Base-by-base conservation (phyloP, 2,113 vertebrate genomes). In the Nibea albiflora region DNA sequence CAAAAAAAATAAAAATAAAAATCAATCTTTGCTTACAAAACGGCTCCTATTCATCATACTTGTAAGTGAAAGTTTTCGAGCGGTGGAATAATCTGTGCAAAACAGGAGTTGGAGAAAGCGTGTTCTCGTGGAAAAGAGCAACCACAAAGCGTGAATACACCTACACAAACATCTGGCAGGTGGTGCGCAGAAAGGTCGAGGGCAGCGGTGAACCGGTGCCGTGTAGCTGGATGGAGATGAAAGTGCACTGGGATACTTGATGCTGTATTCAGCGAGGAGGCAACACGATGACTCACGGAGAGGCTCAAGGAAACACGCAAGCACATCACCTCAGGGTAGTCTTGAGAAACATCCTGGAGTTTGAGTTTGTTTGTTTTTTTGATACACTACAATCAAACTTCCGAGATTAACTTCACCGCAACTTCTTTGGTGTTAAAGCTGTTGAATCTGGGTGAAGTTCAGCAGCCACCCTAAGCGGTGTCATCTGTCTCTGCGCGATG, bases 181-280 rank as follows among this genome's bases (percentile, higher is more conserved):
- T 47, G 81, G 31, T 61, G 56, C 17, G 63, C 52, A 16, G 17
- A 52, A 35, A 76, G 53, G 58, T 60, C 3, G 35, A 47, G 11
- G 19, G 12, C 39, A 24, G 73, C 10, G 28, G 64, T 42, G 20
- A 76, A 68, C 76, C 28, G 67, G 56, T 60, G 62, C 47, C 39
- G 64, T 24, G 76, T 39, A 26, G 35, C 47, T 83, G 72, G 68
- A 62, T 4, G 63, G 57, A 74, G 64, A 83, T 68, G 81, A 80
- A 90, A 83, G 50, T 42, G 71, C 47, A 11, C 12, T 14, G 5
- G 17, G 50, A 54, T 39, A 58, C 54, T 82, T 70, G 58, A 78
- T 56, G 63, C 64, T 60, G 50, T 9, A 14, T n/a, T 17, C 46
- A 35, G 11, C 2, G 22, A 67, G 26, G 63, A 75, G 31, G 47